Base-by-base conservation (phyloP, 1,140 invertebrate species). In the Aphis gossypii region DNA sequence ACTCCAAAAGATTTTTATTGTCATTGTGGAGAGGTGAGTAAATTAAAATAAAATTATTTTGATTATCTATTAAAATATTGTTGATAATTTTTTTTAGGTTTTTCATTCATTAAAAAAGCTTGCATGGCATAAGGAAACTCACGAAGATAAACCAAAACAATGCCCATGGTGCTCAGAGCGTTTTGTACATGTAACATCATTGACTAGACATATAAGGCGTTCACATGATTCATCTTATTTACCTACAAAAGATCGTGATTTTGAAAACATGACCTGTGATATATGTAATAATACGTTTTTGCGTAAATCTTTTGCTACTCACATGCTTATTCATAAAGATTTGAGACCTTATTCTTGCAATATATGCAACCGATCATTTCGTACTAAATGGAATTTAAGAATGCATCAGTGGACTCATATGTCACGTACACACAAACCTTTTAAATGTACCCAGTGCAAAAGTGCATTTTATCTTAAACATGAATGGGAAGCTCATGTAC, bases 361-460 rank as follows among this genome's bases (percentile, higher is more conserved):
- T 91, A 97, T 98, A 54, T 98, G 98, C 95, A 97, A 97, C 94
- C 98, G 98, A 95, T 96, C 96, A 51, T 98, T 98, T 95, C 97
- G 97, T 88, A 98, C 98, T 82, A 98, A 98, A 95, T 98, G 97
- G 97, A 98, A 98, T 95, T 96, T 98, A 76, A 97, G 98, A 94
- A 96, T 98, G 94, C 98, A 98, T 95, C 97, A 97, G 93, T 98
- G 98, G 98, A 98, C 97, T n/a, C 98, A 98, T 95, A 97, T 97
- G 30, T 97, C 97, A 76, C 96, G 97, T 51, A 97, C 97, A 2
- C 96, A 97, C 35, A 98, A 98, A 95, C 98, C 98, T 0, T 98
- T 96, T 95, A 98, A 98, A 95, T 98, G 98, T 95, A 96, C 96
- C 94, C 96, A 97, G 94, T 98, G 98, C 95, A 97, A 97, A 94